Conservation (phyloP, 2,113 vertebrate species). For the Dromiciops gliroides region DNA sequence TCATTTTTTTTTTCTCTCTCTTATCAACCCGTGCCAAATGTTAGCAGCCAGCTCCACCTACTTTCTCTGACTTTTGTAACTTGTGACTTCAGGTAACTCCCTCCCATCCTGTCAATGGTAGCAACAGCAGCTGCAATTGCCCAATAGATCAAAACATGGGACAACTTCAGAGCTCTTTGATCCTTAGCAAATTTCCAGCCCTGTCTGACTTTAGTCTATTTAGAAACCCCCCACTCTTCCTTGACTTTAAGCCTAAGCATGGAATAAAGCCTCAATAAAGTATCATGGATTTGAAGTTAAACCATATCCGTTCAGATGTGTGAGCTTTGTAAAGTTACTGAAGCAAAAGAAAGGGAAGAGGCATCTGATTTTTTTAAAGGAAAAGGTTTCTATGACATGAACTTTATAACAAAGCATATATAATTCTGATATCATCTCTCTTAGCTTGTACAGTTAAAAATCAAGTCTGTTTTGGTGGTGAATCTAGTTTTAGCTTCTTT, state of each 20-base stretch:
- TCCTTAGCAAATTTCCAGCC: background rate
- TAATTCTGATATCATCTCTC: background rate
- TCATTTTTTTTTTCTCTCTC: background rate
- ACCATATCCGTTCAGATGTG: slow-evolving; percentile 9
- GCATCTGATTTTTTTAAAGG: background rate
- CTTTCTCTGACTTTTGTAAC: background rate
- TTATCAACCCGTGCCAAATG: background rate
- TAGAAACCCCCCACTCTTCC: background rate
- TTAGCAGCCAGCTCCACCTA: background rate
- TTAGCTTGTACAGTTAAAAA: background rate
- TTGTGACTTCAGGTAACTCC: slow-evolving; percentile 2
- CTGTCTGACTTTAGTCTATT: slow-evolving; percentile 14
- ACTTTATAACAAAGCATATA: background rate
- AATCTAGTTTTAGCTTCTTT: background rate
- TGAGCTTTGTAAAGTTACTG: slow-evolving; percentile 3
- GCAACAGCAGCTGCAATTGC: background rate
- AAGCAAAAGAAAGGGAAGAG: background rate
- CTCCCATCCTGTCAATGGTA: background rate
- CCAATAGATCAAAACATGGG: slow-evolving; percentile 4
- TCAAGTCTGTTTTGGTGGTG: background rate
- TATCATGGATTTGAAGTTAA: slow-evolving; percentile 11
- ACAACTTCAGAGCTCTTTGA: background rate
- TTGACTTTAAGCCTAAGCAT: background rate
- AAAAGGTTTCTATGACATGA: background rate
- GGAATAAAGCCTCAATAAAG: slow-evolving; percentile 23